These are phyloP conservation scores for Emydura subglobosa DNA, from an alignment of 2,113 vertebrate genomes.

Conservation along the genomic window DNA sequence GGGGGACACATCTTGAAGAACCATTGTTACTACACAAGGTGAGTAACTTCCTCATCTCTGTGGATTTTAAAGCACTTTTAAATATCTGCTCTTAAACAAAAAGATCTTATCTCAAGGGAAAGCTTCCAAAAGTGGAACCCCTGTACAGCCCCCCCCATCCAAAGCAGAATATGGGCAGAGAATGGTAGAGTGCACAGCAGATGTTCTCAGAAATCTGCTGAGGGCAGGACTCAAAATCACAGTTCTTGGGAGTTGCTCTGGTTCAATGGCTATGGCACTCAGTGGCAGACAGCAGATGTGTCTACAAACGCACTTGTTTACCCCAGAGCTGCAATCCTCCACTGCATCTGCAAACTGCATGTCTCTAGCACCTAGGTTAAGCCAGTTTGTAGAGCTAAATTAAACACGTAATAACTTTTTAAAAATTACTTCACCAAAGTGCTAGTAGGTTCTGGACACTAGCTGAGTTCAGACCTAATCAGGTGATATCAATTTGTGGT, in stretches of 20 bases:
- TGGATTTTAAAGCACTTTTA: neutral
- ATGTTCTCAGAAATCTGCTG: neutral
- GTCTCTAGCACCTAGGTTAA: neutral
- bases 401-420: neutral
- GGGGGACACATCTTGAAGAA: no score
- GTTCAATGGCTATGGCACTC: neutral
- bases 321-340: neutral
- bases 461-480: neutral
- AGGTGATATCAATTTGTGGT: neutral
- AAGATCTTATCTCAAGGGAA: neutral
- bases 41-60: no score
- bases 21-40: no score
- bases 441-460: neutral
- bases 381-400: neutral
- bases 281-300: neutral
- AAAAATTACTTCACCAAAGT: neutral
- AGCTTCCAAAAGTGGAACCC: neutral
- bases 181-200: neutral
- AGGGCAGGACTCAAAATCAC: neutral
- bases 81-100: neutral
- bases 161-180: neutral
- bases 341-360: neutral
- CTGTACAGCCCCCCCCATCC: neutral
- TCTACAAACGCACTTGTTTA: neutral
- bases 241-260: neutral